A percentile compares a stretch with the other conserved stretches of the same genome.
These are phyloP conservation scores for Lypha dubia DNA, from an alignment of 2,888 invertebrate genomes.

Conservation along the genomic window DNA sequence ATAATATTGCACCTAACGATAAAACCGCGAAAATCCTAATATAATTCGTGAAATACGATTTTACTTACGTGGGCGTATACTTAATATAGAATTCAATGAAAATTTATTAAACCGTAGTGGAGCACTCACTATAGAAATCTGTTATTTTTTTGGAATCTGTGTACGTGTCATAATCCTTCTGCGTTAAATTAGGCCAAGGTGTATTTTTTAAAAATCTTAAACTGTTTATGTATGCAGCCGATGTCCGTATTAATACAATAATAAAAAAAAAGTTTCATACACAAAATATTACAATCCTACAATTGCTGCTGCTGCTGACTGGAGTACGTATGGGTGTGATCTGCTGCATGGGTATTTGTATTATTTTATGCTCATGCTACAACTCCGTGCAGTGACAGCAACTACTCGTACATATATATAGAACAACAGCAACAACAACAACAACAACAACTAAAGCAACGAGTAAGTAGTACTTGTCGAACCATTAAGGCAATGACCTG, in stretches of 20 bases:
- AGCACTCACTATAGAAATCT: neutral
- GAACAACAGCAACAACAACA: slow-evolving; percentile 42
- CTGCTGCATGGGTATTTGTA: slow-evolving; percentile 28
- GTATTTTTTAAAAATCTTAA: slow-evolving; percentile 59
- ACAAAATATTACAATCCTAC: slow-evolving; percentile 54
- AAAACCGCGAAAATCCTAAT: no score
- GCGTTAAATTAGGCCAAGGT: neutral
- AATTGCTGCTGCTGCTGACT: slow-evolving; percentile 28
- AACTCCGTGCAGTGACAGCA: slow-evolving; percentile 42
- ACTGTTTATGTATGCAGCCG: slow-evolving; percentile 63
- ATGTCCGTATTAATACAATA: slow-evolving; percentile 62
- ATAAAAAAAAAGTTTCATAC: slow-evolving; percentile 59
- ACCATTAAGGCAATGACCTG: slow-evolving; percentile 82
- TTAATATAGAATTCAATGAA: neutral
- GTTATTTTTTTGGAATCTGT: no score
- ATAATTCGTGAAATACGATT: no score
- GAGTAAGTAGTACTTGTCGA: slow-evolving; percentile 67
- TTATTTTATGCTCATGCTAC: slow-evolving; percentile 25
- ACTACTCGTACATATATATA: neutral
- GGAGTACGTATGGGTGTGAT: slow-evolving; percentile 21
- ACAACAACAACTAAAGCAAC: slow-evolving; percentile 44
- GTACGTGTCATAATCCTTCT: neutral
- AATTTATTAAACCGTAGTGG: neutral
- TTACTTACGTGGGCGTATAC: no score
- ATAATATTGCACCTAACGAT: no score